These are phyloP conservation scores for Cololabis saira DNA, from an alignment of 2,113 vertebrate genomes.

Conservation along the genomic window DNA sequence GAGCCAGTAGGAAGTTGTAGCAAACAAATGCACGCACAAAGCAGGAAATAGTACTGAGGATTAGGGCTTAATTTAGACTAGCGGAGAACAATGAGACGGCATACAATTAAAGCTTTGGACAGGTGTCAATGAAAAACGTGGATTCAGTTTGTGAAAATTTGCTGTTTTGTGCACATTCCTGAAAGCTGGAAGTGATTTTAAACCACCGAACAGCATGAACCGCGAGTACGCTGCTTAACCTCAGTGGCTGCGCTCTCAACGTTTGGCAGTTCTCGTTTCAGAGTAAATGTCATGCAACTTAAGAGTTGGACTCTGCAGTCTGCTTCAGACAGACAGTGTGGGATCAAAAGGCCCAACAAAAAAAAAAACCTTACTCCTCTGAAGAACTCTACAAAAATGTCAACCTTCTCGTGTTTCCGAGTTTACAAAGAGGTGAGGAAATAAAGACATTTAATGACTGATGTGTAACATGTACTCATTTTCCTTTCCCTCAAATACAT, in stretches of 20 bases:
- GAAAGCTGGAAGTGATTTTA: background rate
- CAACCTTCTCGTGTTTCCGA: background rate
- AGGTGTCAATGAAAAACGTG: background rate
- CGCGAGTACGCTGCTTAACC: background rate
- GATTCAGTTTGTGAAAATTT: background rate
- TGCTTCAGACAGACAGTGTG: conserved; percentile 48
- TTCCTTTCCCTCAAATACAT: too few species aligned
- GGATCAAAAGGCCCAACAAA: conserved; percentile 45
- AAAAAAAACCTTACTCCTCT: conserved; percentile 12
- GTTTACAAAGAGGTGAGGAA: conserved; percentile 8
- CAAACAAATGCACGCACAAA: conserved; percentile 59
- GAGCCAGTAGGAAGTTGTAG: conserved; percentile 59
- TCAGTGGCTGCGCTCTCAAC: background rate
- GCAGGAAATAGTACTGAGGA: conserved; percentile 65
- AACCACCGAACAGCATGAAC: background rate
- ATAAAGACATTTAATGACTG: background rate
- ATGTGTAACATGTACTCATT: too few species aligned
- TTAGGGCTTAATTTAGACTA: conserved; percentile 59
- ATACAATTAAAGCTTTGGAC: background rate
- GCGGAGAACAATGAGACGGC: conserved; percentile 22
- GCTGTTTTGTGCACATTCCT: background rate
- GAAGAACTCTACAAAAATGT: background rate
- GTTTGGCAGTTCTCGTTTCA: conserved; percentile 10
- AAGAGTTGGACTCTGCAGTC: background rate
- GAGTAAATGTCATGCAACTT: conserved; percentile 29